phyloP scores from a whole-genome alignment of 1,140 invertebrate species.

The Trichonephila inaurata region DNA sequence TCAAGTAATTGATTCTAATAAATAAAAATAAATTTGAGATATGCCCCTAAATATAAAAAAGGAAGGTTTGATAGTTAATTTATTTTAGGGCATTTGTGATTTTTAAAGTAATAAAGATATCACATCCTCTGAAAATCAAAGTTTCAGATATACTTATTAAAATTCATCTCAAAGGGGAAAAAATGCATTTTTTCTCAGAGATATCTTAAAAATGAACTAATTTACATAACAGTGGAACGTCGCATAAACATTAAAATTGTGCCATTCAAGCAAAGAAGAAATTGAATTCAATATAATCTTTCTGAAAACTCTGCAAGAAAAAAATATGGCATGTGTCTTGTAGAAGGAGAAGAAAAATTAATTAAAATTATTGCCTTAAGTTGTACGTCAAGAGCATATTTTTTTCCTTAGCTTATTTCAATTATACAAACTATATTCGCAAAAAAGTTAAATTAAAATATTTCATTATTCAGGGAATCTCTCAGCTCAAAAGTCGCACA shows the following conservation, averaged over 20 bases:
- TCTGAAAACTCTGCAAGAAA: no score
- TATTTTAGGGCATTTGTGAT: not conserved
- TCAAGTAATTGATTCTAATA: no score
- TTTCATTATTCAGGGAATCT: slow-evolving; percentile 43
- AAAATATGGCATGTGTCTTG: not conserved
- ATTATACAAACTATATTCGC: not conserved
- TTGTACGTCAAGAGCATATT: not conserved
- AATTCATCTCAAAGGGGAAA: not conserved
- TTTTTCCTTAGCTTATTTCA: not conserved
- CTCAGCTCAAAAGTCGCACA: slow-evolving; percentile 30
- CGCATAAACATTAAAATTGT: not conserved
- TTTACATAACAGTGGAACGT: not conserved
- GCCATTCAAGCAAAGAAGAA: not conserved
- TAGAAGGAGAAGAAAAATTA: slow-evolving; percentile 34
- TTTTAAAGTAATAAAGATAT: not conserved
- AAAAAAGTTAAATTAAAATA: slow-evolving; percentile 52
- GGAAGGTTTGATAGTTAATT: not conserved
- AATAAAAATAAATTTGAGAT: no score
- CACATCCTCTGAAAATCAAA: not conserved
- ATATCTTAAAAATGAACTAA: not conserved
- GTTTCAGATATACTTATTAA: not conserved
- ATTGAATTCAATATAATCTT: not conserved
- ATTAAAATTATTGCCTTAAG: slow-evolving; percentile 46
- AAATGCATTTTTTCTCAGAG: not conserved
- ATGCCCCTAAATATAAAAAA: no score